phyloP scores from a whole-genome alignment of 2,888 invertebrate genomes.

The Smittia aterrima region DNA sequence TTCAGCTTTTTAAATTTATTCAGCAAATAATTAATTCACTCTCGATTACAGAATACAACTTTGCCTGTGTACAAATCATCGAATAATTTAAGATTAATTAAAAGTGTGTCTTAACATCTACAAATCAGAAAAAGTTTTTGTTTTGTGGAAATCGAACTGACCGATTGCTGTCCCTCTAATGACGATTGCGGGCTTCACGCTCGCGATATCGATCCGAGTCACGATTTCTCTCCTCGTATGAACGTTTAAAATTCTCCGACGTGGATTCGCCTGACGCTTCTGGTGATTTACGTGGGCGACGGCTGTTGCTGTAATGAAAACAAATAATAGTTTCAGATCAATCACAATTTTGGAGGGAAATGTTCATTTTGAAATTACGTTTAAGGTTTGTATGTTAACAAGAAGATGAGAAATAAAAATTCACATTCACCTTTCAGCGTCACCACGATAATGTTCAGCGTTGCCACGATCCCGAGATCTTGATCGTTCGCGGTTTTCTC shows the following conservation, averaged over 20 bases:
- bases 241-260: conserved; percentile 56
- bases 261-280: conserved; percentile 54
- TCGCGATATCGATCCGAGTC: conserved; percentile 67
- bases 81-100: no score
- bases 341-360: conserved; percentile 4
- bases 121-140: no score
- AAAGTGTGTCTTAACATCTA: no score
- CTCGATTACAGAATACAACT: neutral
- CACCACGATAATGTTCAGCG: conserved; percentile 53
- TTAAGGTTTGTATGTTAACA: neutral
- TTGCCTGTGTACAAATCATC: neutral
- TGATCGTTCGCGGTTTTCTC: conserved; percentile 56
- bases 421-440: conserved; percentile 47
- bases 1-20: neutral
- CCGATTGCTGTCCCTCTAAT: conserved; percentile 52
- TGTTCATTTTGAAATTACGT: neutral
- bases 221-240: conserved; percentile 80
- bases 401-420: conserved; percentile 21
- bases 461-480: conserved; percentile 48
- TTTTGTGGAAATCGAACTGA: no score
- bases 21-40: neutral
- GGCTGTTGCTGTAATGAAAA: conserved; percentile 55
- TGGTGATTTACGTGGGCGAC: conserved; percentile 58
- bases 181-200: conserved; percentile 69
- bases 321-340: conserved; percentile 45